phyloP scores from a whole-genome alignment of 35 echinoderm and acorn worm genomes.

The Heliocidaris erythrogramma region DNA sequence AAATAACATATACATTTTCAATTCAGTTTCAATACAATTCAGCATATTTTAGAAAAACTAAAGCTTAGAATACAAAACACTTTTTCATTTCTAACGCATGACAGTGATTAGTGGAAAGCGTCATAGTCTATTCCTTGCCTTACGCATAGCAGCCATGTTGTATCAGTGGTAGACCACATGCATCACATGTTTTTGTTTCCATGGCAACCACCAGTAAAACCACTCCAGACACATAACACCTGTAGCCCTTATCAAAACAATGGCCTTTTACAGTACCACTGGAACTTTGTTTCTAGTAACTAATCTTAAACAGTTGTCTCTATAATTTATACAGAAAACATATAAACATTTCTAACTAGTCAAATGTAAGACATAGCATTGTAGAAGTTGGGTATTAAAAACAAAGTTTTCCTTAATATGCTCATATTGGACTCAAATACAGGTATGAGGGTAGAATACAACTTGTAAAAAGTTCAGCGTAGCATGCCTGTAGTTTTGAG shows the following conservation, averaged over 20 bases:
- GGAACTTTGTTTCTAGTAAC: not conserved
- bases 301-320: not conserved
- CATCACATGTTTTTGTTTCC: not conserved
- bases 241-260: not conserved
- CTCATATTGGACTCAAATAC: too few species aligned
- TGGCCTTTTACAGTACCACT: not conserved
- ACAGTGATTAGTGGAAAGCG: not conserved
- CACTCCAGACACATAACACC: not conserved
- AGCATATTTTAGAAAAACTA: too few species aligned
- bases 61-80: too few species aligned
- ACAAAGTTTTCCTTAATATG: too few species aligned
- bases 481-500: too few species aligned
- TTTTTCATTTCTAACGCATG: too few species aligned
- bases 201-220: constrained; percentile 1
- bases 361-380: not conserved
- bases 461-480: too few species aligned
- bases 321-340: too few species aligned
- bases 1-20: too few species aligned
- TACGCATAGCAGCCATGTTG: not conserved
- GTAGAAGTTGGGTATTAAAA: not conserved
- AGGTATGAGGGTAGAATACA: too few species aligned
- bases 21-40: too few species aligned
- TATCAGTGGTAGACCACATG: not conserved
- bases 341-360: not conserved
- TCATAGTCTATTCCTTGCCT: not conserved